A percentile compares a stretch with the other conserved stretches of the same genome.
Conservation (phyloP, 2,113 vertebrate species). For the Silurus glanis region DNA sequence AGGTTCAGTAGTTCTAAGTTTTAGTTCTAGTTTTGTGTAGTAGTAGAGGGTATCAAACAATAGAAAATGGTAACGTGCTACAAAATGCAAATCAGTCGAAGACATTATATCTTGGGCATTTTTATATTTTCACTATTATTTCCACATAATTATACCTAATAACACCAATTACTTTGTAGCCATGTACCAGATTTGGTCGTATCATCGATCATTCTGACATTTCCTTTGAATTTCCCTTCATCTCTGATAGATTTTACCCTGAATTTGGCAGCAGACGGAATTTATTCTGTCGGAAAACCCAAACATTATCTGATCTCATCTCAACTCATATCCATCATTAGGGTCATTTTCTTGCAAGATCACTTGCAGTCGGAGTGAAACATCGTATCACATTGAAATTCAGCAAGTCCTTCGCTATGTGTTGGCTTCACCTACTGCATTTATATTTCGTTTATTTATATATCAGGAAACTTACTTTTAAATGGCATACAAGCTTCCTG, state of each 20-base stretch:
- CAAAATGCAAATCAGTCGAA: background rate
- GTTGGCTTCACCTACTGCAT: background rate
- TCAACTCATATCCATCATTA: background rate
- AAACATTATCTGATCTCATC: background rate
- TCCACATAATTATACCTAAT: background rate
- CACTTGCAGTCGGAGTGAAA: background rate
- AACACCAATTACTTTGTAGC: background rate
- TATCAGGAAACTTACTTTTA: background rate
- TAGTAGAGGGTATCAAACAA: no score
- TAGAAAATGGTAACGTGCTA: no score
- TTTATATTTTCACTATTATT: background rate
- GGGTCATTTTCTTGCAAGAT: background rate
- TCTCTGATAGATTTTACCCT: constrained; percentile 30
- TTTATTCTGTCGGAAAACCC: background rate
- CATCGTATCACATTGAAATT: constrained; percentile 4
- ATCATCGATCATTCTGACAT: constrained; percentile 10
- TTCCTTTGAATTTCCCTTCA: background rate
- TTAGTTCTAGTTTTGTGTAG: no score
- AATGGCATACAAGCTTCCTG: background rate
- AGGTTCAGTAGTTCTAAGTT: no score
- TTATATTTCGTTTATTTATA: background rate
- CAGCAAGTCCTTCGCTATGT: background rate
- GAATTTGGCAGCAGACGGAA: constrained; percentile 1
- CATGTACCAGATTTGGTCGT: background rate
- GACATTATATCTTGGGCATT: background rate